Evolutionary conservation across 2,797 vertebrate genomes (phyloP).

Genomic region (Okamejei kenojei): DNA sequence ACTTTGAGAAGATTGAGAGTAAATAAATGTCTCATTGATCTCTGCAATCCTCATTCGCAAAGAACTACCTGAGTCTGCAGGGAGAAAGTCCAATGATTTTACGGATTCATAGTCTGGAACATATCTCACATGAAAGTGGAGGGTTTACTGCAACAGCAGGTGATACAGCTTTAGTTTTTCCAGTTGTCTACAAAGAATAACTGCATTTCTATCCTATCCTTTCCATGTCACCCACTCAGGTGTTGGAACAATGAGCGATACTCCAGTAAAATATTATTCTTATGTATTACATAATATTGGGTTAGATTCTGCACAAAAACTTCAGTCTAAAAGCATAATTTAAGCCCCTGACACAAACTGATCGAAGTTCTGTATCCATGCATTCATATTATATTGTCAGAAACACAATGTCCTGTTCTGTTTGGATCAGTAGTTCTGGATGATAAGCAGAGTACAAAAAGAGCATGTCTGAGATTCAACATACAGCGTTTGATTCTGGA

Average conservation of each 20-base stretch:
- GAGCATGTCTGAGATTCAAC: conserved; percentile 25
- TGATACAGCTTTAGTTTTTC: background rate
- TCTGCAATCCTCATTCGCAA: no score
- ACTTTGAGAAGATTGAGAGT: no score
- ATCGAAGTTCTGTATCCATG: background rate
- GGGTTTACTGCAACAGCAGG: background rate
- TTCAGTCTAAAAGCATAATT: background rate
- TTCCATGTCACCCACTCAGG: background rate
- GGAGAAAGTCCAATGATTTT: no score
- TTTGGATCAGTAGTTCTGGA: conserved; percentile 2
- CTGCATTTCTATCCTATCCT: background rate
- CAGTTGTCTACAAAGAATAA: background rate
- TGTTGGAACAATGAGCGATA: background rate
- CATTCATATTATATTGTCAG: background rate
- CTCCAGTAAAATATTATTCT: background rate
- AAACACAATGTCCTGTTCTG: background rate
- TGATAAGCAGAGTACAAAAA: conserved; percentile 6
- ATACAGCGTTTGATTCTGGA: background rate
- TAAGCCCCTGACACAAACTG: background rate
- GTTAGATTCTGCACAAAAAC: background rate
- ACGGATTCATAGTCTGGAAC: no score
- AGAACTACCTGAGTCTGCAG: no score
- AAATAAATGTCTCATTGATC: no score
- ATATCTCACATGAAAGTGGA: no score
- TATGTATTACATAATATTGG: background rate